These are phyloP conservation scores for Sitta europaea DNA, from an alignment of 2,113 vertebrate genomes.

Conservation along the genomic window DNA sequence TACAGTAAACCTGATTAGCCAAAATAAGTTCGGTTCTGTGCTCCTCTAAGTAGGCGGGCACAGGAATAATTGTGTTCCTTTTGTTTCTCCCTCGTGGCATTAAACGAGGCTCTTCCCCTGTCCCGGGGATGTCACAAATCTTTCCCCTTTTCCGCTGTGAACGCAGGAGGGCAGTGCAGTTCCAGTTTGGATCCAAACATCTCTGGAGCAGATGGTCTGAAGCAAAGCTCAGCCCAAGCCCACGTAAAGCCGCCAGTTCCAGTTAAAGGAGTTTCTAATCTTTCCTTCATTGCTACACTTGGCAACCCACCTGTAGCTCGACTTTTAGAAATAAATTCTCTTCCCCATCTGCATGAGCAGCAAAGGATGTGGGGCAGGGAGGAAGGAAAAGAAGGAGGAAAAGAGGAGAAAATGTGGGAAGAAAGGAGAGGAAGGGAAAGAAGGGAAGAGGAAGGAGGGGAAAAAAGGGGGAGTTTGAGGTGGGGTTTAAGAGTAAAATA, in stretches of 20 bases:
- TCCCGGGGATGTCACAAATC: rapidly evolving
- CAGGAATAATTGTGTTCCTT: not conserved
- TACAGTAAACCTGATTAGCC: not conserved
- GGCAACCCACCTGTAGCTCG: not conserved
- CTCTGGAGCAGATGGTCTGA: not conserved
- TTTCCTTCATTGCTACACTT: not conserved
- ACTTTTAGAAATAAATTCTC: not conserved
- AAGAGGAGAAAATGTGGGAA: too few species aligned
- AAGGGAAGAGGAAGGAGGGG: rapidly evolving
- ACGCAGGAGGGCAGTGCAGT: conserved; percentile 69
- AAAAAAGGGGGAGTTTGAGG: not conserved
- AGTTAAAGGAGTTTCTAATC: not conserved
- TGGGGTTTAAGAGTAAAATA: not conserved
- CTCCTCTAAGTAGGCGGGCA: rapidly evolving
- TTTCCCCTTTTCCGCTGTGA: not conserved
- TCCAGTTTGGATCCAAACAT: not conserved
- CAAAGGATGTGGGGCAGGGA: rapidly evolving
- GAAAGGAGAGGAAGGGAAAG: not conserved
- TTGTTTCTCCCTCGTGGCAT: not conserved
- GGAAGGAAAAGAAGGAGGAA: rapidly evolving
- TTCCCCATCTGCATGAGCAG: not conserved
- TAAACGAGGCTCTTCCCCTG: rapidly evolving
- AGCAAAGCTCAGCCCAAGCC: not conserved
- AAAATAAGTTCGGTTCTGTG: not conserved
- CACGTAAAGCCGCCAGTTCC: not conserved